Evolutionary conservation across 2,888 invertebrate genomes (phyloP).

Genomic region (Drosophila differens): DNA sequence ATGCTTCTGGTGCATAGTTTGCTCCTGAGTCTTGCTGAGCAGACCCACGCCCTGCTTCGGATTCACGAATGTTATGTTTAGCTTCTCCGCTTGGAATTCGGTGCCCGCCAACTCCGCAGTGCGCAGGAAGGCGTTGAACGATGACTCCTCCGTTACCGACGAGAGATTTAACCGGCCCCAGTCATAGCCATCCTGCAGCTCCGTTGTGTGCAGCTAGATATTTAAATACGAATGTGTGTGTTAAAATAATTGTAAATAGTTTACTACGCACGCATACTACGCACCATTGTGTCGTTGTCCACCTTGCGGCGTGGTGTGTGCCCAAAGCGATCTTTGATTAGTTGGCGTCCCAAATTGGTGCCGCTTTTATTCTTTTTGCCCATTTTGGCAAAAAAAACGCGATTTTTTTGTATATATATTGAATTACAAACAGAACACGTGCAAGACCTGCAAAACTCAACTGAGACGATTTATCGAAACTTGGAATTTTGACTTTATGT

Average conservation of each 20-base stretch:
- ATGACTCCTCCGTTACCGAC: slow-evolving; percentile 98
- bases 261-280: slow-evolving; percentile 62
- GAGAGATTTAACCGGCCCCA: slow-evolving; percentile 95
- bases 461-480: slow-evolving; percentile 10
- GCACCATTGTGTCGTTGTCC: slow-evolving; percentile 91
- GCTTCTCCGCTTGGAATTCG: slow-evolving; percentile 96
- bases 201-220: slow-evolving; percentile 90
- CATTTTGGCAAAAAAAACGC: slow-evolving; percentile 86
- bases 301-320: slow-evolving; percentile 88
- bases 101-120: slow-evolving; percentile 97
- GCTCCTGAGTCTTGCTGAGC: slow-evolving; percentile 87
- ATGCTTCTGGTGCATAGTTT: slow-evolving; percentile 86
- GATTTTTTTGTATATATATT: neutral
- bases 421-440: slow-evolving; percentile 42
- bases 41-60: slow-evolving; percentile 87
- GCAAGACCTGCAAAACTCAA: slow-evolving; percentile 24
- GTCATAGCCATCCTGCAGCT: slow-evolving; percentile 95
- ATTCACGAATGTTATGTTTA: slow-evolving; percentile 92
- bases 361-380: slow-evolving; percentile 89
- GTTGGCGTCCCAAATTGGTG: slow-evolving; percentile 88
- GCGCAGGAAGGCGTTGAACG: slow-evolving; percentile 97
- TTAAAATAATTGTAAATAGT: neutral
- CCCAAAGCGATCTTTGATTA: slow-evolving; percentile 92
- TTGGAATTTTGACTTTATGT: neutral
- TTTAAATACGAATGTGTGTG: neutral